These are phyloP conservation scores for Sebastes dallii DNA, from an alignment of 2,797 vertebrate species.

Conservation along the genomic window DNA sequence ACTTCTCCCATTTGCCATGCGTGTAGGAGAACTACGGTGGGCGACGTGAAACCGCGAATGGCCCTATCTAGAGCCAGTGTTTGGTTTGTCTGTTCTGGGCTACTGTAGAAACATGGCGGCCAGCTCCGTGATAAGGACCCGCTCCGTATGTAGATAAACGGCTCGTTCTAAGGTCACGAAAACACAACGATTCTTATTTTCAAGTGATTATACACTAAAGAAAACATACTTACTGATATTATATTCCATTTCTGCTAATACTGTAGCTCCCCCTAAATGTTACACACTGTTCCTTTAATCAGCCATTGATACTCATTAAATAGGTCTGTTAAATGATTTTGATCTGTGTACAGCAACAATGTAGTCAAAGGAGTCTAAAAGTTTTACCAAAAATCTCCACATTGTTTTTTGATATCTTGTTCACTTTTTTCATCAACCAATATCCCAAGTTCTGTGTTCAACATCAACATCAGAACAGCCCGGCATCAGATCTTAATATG, in stretches of 20 bases:
- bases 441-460: neutral
- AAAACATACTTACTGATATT: neutral
- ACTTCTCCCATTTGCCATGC: no score
- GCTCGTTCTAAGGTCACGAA: neutral
- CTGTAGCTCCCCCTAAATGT: neutral
- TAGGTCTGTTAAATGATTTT: neutral
- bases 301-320: neutral
- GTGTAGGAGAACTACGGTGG: neutral
- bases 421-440: neutral
- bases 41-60: neutral
- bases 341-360: constrained; percentile 6
- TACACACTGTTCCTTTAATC: neutral
- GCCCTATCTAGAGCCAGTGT: no score
- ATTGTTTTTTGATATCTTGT: neutral
- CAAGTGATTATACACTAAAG: neutral
- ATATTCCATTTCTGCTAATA: neutral
- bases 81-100: neutral
- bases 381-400: constrained; percentile 7
- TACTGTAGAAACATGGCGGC: neutral
- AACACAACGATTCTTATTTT: neutral
- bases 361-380: neutral
- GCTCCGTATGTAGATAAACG: neutral
- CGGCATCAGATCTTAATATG: neutral
- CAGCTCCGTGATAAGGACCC: no score
- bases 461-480: constrained; percentile 3